Evolutionary conservation across 1,140 invertebrate genomes (phyloP).

Genomic region (Drosophila erecta): DNA sequence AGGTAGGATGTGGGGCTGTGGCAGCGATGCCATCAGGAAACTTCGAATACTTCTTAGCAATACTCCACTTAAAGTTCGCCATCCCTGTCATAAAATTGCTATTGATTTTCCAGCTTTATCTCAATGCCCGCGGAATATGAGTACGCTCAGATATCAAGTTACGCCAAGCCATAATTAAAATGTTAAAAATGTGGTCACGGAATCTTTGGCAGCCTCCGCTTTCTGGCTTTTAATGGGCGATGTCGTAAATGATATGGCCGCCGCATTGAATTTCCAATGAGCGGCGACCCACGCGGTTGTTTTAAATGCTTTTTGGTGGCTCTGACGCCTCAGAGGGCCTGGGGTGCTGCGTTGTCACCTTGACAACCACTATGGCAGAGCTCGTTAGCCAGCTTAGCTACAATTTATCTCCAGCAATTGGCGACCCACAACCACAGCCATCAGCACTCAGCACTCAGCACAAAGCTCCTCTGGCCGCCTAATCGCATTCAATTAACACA

Average conservation of each 20-base stretch:
- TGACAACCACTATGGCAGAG: slow-evolving; percentile 29
- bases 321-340: not conserved
- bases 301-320: not conserved
- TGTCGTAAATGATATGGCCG: slow-evolving; percentile 59
- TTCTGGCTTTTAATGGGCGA: slow-evolving; percentile 51
- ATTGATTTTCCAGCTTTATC: slow-evolving; percentile 42
- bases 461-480: slow-evolving; percentile 34
- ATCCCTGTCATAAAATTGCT: slow-evolving; percentile 15
- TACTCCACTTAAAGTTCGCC: slow-evolving; percentile 18
- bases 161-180: slow-evolving; percentile 55
- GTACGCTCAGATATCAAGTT: slow-evolving; percentile 40
- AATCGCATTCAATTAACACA: slow-evolving; percentile 79
- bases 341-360: slow-evolving; percentile 32
- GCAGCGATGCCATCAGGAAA: slow-evolving; percentile 19
- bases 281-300: slow-evolving; percentile 17
- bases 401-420: slow-evolving; percentile 50
- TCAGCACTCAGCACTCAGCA: not conserved
- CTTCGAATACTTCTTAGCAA: slow-evolving; percentile 16
- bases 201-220: slow-evolving; percentile 16
- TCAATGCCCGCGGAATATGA: slow-evolving; percentile 35
- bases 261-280: slow-evolving; percentile 71
- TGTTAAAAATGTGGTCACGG: slow-evolving; percentile 55
- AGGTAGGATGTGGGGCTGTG: slow-evolving; percentile 24
- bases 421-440: slow-evolving; percentile 3
- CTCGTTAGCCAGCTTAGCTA: slow-evolving; percentile 52